Conservation (phyloP, 1,140 invertebrate species). For the Tetranychus cinnabarinus region DNA sequence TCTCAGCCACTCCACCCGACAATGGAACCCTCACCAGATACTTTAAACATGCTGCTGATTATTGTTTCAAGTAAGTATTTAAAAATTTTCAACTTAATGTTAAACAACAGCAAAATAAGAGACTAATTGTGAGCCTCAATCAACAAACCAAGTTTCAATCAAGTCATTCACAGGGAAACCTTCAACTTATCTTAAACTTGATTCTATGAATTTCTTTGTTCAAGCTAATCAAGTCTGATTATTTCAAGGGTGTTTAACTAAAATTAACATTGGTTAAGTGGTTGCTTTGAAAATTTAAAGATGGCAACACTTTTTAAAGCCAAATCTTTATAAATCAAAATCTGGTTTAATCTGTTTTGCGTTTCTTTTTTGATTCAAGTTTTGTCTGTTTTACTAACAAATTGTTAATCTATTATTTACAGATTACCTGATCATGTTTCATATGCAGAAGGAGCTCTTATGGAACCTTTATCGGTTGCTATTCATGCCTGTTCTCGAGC, state of each 20-base stretch:
- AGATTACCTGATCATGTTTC: conserved; percentile 54
- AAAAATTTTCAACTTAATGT: not conserved
- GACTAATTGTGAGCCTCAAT: too few species aligned
- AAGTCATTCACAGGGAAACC: too few species aligned
- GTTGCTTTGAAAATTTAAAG: too few species aligned
- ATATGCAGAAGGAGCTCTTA: conserved; percentile 70
- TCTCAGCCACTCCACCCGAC: conserved; percentile 43
- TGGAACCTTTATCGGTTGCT: conserved; percentile 76
- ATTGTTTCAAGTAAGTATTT: conserved; percentile 15
- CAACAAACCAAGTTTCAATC: too few species aligned
- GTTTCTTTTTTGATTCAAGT: not conserved
- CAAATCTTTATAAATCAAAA: too few species aligned
- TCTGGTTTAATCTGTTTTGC: not conserved
- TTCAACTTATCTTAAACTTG: too few species aligned
- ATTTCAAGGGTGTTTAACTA: too few species aligned
- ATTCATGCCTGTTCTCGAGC: conserved; percentile 70
- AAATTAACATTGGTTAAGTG: too few species aligned
- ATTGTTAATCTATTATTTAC: not conserved
- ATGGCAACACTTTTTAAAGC: too few species aligned
- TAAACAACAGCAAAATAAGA: not conserved
- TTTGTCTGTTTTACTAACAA: not conserved
- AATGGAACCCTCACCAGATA: conserved; percentile 14
- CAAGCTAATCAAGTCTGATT: too few species aligned
- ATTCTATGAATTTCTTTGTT: too few species aligned
- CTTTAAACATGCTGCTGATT: conserved; percentile 14